Conservation (phyloP, 2,113 vertebrate species). For the Pachyramphus minor region DNA sequence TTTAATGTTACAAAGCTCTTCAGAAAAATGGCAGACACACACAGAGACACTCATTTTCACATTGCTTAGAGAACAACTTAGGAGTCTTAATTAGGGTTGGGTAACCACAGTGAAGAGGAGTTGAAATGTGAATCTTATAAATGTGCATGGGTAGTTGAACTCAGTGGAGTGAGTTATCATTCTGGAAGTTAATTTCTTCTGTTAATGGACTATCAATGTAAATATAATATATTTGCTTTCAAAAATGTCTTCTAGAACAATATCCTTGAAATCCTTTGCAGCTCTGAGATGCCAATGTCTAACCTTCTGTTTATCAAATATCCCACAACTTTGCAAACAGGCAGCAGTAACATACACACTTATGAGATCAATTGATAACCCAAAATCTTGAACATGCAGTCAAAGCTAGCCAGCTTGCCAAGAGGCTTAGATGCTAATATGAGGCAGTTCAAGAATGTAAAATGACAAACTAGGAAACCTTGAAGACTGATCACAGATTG, state of each 20-base stretch:
- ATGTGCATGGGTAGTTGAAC: neutral
- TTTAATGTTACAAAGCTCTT: neutral
- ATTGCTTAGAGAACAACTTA: neutral
- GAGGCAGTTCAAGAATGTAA: conserved; percentile 17
- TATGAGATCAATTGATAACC: neutral
- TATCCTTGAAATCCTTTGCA: neutral
- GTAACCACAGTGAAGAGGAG: neutral
- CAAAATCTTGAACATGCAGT: neutral
- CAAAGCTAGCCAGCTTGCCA: conserved; percentile 14
- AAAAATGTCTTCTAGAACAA: neutral
- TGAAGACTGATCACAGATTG: conserved; percentile 19
- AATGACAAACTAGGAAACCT: conserved; percentile 3
- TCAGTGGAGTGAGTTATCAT: too few relatives aligned
- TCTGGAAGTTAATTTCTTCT: neutral
- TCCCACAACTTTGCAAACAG: neutral
- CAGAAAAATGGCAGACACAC: neutral
- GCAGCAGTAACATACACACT: neutral
- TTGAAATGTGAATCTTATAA: neutral
- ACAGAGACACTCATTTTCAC: neutral
- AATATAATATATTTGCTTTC: neutral
- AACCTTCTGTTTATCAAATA: neutral
- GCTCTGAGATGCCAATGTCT: neutral
- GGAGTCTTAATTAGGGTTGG: neutral
- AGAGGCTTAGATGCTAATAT: neutral
- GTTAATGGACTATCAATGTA: neutral